Evolutionary conservation across 2,888 invertebrate genomes (phyloP).

Genomic region (Smittia aterrima): DNA sequence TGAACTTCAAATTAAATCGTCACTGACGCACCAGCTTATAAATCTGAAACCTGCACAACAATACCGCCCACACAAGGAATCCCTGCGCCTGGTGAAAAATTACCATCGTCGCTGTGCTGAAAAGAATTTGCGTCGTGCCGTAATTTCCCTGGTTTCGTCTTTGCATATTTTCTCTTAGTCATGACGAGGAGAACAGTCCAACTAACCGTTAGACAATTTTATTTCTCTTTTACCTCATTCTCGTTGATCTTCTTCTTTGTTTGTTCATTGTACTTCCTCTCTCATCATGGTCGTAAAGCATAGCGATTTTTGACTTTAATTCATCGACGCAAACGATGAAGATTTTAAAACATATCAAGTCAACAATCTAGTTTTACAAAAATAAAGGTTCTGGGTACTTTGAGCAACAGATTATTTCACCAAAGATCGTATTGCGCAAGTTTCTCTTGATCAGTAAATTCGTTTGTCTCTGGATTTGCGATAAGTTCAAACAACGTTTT

Average conservation of each 20-base stretch:
- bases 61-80: slow-evolving; percentile 7
- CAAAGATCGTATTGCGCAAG: neutral
- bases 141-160: neutral
- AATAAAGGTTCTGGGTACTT: neutral
- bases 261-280: slow-evolving; percentile 39
- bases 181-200: neutral
- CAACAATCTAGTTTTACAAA: neutral
- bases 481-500: neutral
- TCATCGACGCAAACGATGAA: neutral
- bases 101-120: neutral
- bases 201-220: slow-evolving; percentile 29
- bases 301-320: slow-evolving; percentile 17
- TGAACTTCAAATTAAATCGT: too few species aligned
- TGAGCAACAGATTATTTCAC: neutral
- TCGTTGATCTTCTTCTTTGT: slow-evolving; percentile 19
- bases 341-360: neutral
- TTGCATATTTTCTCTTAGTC: slow-evolving; percentile 1
- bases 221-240: slow-evolving; percentile 21
- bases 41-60: too few species aligned
- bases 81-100: neutral
- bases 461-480: neutral
- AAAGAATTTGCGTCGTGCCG: too few species aligned
- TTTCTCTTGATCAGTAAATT: neutral
- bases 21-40: too few species aligned
- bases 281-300: slow-evolving; percentile 14